Percentiles rank a stretch among this genome's conserved stretches.
These are phyloP conservation scores for Sycophaga agraensis DNA, from an alignment of 1,140 invertebrate genomes.

Conservation along the genomic window DNA sequence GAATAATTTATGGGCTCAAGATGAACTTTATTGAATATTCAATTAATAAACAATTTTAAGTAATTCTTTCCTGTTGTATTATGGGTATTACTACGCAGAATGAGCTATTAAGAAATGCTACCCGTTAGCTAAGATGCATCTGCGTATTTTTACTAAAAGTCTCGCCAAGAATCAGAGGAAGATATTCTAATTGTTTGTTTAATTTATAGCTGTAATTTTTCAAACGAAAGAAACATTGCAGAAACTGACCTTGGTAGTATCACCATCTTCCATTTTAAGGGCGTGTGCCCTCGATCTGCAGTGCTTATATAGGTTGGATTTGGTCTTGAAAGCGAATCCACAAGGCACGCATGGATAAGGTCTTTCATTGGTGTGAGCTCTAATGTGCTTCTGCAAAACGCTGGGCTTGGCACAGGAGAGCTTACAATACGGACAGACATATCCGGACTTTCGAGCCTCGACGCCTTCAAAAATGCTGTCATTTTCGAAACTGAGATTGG, in stretches of 20 bases:
- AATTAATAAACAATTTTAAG: no score
- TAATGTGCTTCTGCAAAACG: conserved; percentile 89
- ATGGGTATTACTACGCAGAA: no score
- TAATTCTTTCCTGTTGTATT: no score
- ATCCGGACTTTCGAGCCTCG: conserved; percentile 48
- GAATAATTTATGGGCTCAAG: no score
- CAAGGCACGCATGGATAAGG: conserved; percentile 87
- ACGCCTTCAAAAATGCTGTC: not conserved
- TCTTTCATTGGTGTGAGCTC: conserved; percentile 89
- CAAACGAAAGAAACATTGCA: not conserved
- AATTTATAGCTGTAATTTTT: not conserved
- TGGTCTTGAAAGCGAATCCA: conserved; percentile 91
- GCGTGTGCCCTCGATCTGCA: conserved; percentile 80
- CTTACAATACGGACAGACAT: conserved; percentile 86
- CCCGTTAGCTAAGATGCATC: no score
- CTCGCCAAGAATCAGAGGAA: no score
- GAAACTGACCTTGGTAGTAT: conserved; percentile 51
- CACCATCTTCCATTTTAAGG: conserved; percentile 65
- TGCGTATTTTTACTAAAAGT: no score
- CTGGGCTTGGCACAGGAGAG: conserved; percentile 90
- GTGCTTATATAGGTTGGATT: conserved; percentile 92
- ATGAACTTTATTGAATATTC: no score
- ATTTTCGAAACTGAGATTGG: not conserved
- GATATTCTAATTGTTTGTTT: no score
- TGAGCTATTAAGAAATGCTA: no score